phyloP scores from a whole-genome alignment of 2,113 vertebrate species.

The Lanius collurio region DNA sequence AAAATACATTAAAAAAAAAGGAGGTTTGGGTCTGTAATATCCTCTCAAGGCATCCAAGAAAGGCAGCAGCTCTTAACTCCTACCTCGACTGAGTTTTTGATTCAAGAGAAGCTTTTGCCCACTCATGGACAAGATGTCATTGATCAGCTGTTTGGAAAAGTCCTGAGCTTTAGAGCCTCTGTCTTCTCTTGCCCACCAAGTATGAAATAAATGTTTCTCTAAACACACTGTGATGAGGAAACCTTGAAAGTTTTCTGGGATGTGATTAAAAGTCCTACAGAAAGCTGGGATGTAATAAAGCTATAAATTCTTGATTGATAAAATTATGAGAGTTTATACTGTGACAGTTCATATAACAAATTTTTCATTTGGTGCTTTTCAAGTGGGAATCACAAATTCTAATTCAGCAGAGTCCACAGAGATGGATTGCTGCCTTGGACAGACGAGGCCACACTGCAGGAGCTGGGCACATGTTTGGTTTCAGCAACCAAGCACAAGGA shows the following conservation, averaged over 20 bases:
- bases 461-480: neutral
- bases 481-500: neutral
- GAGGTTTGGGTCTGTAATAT: neutral
- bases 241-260: neutral
- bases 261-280: neutral
- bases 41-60: neutral
- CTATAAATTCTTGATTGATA: neutral
- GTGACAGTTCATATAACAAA: neutral
- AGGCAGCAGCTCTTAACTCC: neutral
- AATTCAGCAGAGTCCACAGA: neutral
- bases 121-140: neutral
- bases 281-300: neutral
- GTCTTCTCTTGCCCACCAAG: neutral
- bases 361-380: neutral
- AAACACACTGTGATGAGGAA: neutral
- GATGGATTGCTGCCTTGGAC: neutral
- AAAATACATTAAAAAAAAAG: neutral
- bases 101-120: neutral
- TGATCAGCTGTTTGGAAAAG: neutral
- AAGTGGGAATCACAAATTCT: neutral
- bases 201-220: neutral
- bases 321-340: neutral
- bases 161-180: neutral
- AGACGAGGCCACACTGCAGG: accelerated
- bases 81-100: neutral